Evolutionary conservation across 2,888 invertebrate genomes (phyloP).

Genomic region (Frankliniella intonsa): DNA sequence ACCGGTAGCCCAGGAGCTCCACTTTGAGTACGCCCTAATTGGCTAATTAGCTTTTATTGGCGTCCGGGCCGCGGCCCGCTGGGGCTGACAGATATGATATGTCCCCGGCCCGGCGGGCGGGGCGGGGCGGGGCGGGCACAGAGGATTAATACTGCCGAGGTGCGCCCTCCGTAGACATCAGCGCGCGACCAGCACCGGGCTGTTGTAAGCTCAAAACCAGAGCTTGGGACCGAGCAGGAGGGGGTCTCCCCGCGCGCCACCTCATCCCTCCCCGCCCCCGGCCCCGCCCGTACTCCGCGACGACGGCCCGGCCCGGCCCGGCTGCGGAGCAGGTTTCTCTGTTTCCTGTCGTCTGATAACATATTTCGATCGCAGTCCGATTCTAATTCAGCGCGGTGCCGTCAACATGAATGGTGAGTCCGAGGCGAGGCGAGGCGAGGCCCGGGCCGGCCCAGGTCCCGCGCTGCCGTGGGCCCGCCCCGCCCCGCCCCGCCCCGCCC

Average conservation of each 20-base stretch:
- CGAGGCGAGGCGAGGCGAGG: too few relatives aligned
- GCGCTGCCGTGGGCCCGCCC: not conserved
- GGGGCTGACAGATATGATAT: slow-evolving; percentile 3
- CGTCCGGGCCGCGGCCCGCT: not conserved
- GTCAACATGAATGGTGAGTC: too few relatives aligned
- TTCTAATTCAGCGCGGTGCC: too few relatives aligned
- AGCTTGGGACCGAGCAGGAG: too few relatives aligned
- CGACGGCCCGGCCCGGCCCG: not conserved
- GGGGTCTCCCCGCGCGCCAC: not conserved
- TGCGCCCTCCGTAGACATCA: too few relatives aligned
- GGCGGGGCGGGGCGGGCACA: not conserved
- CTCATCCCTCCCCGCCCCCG: not conserved
- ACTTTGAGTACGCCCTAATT: slow-evolving; percentile 23
- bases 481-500: not conserved
- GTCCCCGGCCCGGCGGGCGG: not conserved
- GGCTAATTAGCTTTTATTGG: slow-evolving; percentile 25
- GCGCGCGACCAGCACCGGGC: too few relatives aligned
- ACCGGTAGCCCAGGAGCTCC: slow-evolving; percentile 15
- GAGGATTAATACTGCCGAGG: too few relatives aligned
- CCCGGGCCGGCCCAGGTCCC: too few relatives aligned
- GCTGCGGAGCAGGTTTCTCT: not conserved
- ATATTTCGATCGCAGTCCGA: too few relatives aligned
- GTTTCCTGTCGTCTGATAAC: too few relatives aligned
- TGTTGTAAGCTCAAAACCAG: too few relatives aligned
- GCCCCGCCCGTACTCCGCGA: not conserved